These are phyloP conservation scores for Oligia fasciuncula DNA, from an alignment of 2,888 invertebrate genomes.

Conservation along the genomic window DNA sequence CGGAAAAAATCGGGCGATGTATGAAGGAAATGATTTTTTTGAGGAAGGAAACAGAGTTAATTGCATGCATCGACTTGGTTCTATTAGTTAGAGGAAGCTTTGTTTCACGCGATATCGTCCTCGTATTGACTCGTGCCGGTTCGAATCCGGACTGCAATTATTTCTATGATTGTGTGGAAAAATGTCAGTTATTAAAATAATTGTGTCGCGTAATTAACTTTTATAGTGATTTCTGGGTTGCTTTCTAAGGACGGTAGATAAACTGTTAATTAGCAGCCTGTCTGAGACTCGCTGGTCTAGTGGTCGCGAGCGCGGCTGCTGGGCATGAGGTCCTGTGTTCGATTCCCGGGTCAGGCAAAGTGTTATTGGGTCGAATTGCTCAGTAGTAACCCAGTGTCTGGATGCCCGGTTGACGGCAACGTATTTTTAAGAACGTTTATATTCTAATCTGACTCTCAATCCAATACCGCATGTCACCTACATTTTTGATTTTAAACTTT, in stretches of 20 bases:
- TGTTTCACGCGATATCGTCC: conserved; percentile 24
- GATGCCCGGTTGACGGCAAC: not conserved
- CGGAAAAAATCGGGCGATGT: conserved; percentile 16
- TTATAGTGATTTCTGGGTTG: not conserved
- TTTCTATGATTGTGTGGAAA: not conserved
- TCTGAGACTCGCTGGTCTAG: too few relatives aligned
- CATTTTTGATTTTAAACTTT: not conserved
- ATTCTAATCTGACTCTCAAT: too few relatives aligned
- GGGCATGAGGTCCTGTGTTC: not conserved
- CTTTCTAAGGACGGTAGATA: not conserved
- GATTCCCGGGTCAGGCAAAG: not conserved
- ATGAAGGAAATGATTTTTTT: conserved; percentile 38
- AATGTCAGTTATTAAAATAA: not conserved
- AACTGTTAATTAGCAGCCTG: not conserved
- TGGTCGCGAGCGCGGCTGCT: too few relatives aligned
- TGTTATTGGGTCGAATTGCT: not conserved
- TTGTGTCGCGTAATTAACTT: not conserved
- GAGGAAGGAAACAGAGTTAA: conserved; percentile 15
- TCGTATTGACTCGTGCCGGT: conserved; percentile 6
- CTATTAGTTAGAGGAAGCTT: conserved; percentile 26
- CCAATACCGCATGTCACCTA: not conserved
- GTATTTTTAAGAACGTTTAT: not conserved
- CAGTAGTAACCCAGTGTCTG: not conserved
- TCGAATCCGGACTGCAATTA: conserved; percentile 19
- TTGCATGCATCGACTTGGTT: conserved; percentile 3